These are phyloP conservation scores for Passer domesticus DNA, from an alignment of 2,113 vertebrate species.

Conservation along the genomic window DNA sequence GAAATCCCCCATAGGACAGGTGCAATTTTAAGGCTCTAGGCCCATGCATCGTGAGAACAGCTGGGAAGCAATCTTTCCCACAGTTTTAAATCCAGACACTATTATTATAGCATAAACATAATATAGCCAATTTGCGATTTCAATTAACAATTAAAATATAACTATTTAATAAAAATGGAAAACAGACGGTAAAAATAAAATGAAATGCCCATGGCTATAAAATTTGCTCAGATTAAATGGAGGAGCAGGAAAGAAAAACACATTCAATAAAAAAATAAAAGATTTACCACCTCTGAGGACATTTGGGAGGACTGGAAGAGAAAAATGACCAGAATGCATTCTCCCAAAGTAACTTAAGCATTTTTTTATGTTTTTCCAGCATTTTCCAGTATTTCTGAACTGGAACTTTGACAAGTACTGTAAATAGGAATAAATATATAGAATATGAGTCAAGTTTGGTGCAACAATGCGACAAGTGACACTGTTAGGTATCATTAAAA, in stretches of 20 bases:
- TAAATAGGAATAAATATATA: conserved; percentile 44
- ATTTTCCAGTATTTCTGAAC: not conserved
- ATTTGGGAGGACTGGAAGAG: not conserved
- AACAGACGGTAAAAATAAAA: conserved; percentile 56
- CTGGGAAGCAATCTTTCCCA: conserved; percentile 39
- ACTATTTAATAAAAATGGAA: conserved; percentile 64
- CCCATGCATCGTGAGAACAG: not conserved
- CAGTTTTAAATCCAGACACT: conserved; percentile 26
- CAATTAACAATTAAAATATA: conserved; percentile 63
- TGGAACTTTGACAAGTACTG: conserved; percentile 11
- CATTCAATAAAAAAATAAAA: not conserved
- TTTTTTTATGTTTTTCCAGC: not conserved
- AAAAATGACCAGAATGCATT: not conserved
- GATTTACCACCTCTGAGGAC: not conserved
- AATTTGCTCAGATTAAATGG: conserved; percentile 24
- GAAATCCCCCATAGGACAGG: conserved; percentile 2
- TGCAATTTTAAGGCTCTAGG: conserved; percentile 13
- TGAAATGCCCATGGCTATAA: conserved; percentile 25
- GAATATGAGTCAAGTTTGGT: conserved; percentile 33
- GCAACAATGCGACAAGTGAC: not conserved
- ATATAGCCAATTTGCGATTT: conserved; percentile 49
- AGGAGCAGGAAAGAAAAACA: not conserved
- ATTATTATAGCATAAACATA: conserved; percentile 50
- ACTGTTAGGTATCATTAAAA: conserved; percentile 16
- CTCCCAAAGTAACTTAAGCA: not conserved